Evolutionary conservation across 2,113 vertebrate species (phyloP), one percentile per base, ranked within the genome.

Genomic region (Piprites chloris): DNA sequence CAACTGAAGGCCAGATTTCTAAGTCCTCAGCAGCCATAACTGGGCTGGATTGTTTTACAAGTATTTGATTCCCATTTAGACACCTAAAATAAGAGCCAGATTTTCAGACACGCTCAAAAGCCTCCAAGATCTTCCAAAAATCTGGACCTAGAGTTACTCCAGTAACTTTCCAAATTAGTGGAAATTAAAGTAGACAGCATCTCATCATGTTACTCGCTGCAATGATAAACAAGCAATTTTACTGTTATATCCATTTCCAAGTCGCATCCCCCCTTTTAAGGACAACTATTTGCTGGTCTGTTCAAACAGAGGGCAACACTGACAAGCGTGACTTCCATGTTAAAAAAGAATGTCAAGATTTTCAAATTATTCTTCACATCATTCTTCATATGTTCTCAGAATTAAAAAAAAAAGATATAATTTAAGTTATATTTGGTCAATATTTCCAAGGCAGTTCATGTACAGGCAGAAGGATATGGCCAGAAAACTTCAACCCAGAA

Each of bases 61-160:
- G 76, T 78, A 90, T 87, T 93, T 92, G 69, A 83, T 87, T 89
- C 66, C 14, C 46, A 79, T 89, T 93, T 81, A 93, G 61, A 65
- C 76, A 85, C 32, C 56, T 72, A 87, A 94, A 96, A 93, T 92
- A 87, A 90, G 62, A 95, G 88, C 68, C 93, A 94, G 88, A 82
- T 93, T 96, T 94, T 92, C 11, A 32, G 92, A 85, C 65, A 81
- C 2, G 2, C 83, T 82, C 69, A 76, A 86, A 95, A 94, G 39
- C 77, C 62, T 94, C 53, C 62, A 91, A 87, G 62, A 81, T 89
- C 73, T 95, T 95, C 82, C 49, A 90, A 84, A 94, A 96, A 96
- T 87, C 76, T 95, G 68, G 76, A 87, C n/a, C n/a, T 42, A 84
- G 47, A 90, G 37, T 75, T 92, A 74, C 79, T 85, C 49, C 41